Evolutionary conservation across 2,113 vertebrate species (phyloP).

Genomic region (Gila orcuttii): DNA sequence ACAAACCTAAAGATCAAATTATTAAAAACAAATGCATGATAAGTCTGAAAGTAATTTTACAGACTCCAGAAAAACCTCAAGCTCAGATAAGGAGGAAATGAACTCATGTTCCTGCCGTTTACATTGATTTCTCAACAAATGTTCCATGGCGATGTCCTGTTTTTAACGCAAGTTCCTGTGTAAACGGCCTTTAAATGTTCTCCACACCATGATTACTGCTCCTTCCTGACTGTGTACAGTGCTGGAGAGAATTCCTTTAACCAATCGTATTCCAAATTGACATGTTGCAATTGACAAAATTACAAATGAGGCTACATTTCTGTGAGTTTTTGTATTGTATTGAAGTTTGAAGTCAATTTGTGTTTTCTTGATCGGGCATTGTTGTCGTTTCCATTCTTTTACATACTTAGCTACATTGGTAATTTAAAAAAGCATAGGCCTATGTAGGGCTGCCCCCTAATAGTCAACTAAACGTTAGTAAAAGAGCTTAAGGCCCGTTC

Average conservation of each 20-base stretch:
- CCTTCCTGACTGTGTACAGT: neutral
- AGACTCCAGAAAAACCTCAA: neutral
- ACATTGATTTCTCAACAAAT: neutral
- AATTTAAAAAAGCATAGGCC: too few species aligned
- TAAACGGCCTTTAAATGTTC: neutral
- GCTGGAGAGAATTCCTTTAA: neutral
- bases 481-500: too few species aligned
- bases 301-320: neutral
- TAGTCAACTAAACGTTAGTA: too few species aligned
- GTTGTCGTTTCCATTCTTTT: neutral
- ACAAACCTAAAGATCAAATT: neutral
- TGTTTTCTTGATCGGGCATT: neutral
- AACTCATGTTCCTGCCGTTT: neutral
- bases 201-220: neutral
- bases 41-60: neutral
- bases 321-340: neutral
- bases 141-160: neutral
- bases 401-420: neutral
- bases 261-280: neutral
- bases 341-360: neutral
- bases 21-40: neutral
- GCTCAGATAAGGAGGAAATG: neutral
- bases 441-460: too few species aligned
- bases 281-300: neutral
- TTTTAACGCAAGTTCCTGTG: neutral